Percentiles rank a stretch among this genome's conserved stretches.
Conservation (phyloP, 2,113 vertebrate species). For the Protobothrops mucrosquamatus region DNA sequence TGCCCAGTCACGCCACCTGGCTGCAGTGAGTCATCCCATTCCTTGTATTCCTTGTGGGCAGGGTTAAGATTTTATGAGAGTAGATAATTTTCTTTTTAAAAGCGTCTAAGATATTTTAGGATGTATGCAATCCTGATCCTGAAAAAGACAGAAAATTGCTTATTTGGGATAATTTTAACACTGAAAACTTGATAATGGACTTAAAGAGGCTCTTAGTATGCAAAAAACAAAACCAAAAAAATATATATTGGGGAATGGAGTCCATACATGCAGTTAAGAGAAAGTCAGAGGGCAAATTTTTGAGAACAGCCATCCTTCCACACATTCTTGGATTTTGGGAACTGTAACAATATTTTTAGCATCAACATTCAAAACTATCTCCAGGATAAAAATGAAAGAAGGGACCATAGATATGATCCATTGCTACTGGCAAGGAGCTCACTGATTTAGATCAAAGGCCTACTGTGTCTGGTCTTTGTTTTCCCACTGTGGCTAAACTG, state of each 20-base stretch:
- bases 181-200: not conserved
- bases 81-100: not conserved
- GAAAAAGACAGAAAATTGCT: not conserved
- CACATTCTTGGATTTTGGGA: not conserved
- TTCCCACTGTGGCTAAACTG: not conserved
- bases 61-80: not conserved
- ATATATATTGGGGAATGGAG: not conserved
- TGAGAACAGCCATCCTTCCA: not conserved
- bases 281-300: not conserved
- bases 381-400: not conserved
- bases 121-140: not conserved
- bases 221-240: not conserved
- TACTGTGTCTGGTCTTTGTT: no score
- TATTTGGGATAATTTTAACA: not conserved
- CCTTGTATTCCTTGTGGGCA: not conserved
- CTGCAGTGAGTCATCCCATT: no score
- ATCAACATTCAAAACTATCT: not conserved
- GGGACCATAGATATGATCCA: not conserved
- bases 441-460: not conserved
- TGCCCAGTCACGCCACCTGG: no score
- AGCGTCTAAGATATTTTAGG: not conserved
- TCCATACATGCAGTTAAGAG: not conserved
- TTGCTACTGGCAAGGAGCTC: not conserved
- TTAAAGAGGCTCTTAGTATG: not conserved
- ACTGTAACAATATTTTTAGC: not conserved